Evolutionary conservation across 1,140 invertebrate genomes (phyloP).

Genomic region (fruit fly (Drosophila melanogaster)): DNA sequence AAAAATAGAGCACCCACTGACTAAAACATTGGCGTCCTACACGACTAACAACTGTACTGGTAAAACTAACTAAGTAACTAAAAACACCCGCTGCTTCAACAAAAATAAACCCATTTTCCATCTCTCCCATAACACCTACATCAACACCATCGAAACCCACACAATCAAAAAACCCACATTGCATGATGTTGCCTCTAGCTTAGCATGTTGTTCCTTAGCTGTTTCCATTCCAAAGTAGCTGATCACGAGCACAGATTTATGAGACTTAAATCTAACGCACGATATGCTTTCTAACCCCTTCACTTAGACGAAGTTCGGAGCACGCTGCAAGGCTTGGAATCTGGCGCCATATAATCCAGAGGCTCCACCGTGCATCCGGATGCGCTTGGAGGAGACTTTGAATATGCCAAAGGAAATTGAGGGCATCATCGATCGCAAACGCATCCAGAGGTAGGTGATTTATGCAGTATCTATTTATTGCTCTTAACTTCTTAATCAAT

Average conservation of each 20-base stretch:
- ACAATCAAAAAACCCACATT: slow-evolving; percentile 22
- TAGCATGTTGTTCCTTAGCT: slow-evolving; percentile 56
- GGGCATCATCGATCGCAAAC: slow-evolving; percentile 75
- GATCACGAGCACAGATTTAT: not conserved
- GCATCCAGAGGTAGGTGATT: slow-evolving; percentile 66
- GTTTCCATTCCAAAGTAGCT: slow-evolving; percentile 18
- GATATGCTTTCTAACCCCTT: slow-evolving; percentile 6
- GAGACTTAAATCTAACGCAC: not conserved
- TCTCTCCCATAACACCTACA: slow-evolving; percentile 18
- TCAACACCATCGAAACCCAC: slow-evolving; percentile 15
- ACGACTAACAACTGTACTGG: slow-evolving; percentile 30
- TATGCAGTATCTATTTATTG: too few species aligned
- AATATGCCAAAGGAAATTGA: slow-evolving; percentile 67
- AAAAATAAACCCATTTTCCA: slow-evolving; percentile 9
- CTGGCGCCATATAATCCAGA: slow-evolving; percentile 87
- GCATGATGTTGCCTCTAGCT: slow-evolving; percentile 66
- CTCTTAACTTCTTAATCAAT: not conserved
- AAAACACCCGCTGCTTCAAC: slow-evolving; percentile 20
- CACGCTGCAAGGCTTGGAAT: slow-evolving; percentile 89
- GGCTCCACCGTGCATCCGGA: slow-evolving; percentile 85
- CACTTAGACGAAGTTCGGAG: slow-evolving; percentile 89
- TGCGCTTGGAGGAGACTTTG: slow-evolving; percentile 88
- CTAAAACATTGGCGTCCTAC: slow-evolving; percentile 25
- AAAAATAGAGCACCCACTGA: slow-evolving; percentile 21
- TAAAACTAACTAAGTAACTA: slow-evolving; percentile 27